Percentiles rank a stretch among this genome's conserved stretches.
Conservation (phyloP, 2,797 vertebrate genomes). For the Mormyrus hasselquistii region DNA sequence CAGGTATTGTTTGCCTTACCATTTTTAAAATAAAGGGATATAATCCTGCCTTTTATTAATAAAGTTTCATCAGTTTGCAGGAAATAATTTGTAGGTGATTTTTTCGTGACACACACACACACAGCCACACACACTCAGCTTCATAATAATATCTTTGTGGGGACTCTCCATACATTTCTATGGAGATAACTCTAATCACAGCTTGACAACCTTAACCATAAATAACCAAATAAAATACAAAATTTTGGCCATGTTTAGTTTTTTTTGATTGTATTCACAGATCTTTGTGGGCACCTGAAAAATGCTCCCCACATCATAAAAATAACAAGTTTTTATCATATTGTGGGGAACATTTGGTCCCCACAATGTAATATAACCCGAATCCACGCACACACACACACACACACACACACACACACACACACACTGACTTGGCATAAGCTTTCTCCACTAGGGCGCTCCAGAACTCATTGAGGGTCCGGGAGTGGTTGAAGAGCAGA, state of each 20-base stretch:
- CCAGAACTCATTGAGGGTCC: conserved; percentile 67
- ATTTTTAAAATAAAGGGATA: background rate
- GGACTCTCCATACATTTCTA: background rate
- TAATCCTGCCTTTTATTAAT: background rate
- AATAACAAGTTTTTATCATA: background rate
- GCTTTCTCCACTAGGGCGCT: conserved; percentile 76
- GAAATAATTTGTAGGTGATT: background rate
- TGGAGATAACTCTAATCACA: background rate
- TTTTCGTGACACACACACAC: background rate
- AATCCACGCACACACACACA: conserved; percentile 13
- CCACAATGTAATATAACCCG: background rate
- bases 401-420: conserved; percentile 36
- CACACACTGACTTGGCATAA: conserved; percentile 70
- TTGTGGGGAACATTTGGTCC: background rate
- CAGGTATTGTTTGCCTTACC: background rate
- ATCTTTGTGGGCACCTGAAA: background rate
- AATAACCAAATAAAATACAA: background rate
- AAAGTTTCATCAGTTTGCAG: background rate
- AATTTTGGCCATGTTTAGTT: background rate
- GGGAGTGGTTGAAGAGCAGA: conserved; percentile 73
- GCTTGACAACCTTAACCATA: background rate
- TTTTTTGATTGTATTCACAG: background rate
- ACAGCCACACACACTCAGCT: background rate
- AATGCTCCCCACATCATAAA: background rate
- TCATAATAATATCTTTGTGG: background rate